Base-by-base conservation (phyloP, 2,888 invertebrate genomes). In the Lamellibrachia columna region DNA sequence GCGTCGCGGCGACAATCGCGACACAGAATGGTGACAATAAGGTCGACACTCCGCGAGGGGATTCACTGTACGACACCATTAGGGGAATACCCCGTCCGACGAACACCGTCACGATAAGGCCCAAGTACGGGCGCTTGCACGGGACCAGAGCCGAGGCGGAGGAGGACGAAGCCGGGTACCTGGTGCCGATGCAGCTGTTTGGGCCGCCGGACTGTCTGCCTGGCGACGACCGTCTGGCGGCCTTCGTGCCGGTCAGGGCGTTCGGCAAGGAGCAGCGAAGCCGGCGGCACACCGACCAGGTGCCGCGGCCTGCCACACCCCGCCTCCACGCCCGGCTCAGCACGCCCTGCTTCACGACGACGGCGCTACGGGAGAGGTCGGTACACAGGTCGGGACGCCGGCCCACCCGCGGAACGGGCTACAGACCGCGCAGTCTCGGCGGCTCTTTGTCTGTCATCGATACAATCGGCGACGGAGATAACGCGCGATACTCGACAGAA, bases 381-480 rank as follows among this genome's bases (percentile, higher is more conserved):
- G 15, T 1, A 22, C 15, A 75, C 75, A 11, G 75, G 75, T 22
- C 75, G 75, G 3, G 1, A n/a, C 75, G 75, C 6, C 75, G 75
- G 75, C n/a, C 75, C 22, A 75, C 22, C 6, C 75, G n/a, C 75
- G 75, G 75, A 15, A 22, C 75, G 15, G 22, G 22, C 75, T 75
- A 75, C 75, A 15, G n/a, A 3, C 75, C 75, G 6, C 75, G 75
- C 75, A 22, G 75, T 22, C 75, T 75, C 75, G 75, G 75, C 75
- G 75, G 75, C 1, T 98, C 98, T 0, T 96, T 98, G 95, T 97
- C 97, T 7, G 96, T 98, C 52, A 98, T 98, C 95, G 75, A 75
- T n/a, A 75, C 75, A 3, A 75, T 75, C 75, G 75, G 75, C 75
- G 75, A 75, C 75, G 6, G 75, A 94, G 97, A 97, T 2, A 75